A percentile compares a stretch with the other conserved stretches of the same genome.
These are phyloP conservation scores for Gallinago media DNA, from an alignment of 2,113 vertebrate species.

Conservation along the genomic window DNA sequence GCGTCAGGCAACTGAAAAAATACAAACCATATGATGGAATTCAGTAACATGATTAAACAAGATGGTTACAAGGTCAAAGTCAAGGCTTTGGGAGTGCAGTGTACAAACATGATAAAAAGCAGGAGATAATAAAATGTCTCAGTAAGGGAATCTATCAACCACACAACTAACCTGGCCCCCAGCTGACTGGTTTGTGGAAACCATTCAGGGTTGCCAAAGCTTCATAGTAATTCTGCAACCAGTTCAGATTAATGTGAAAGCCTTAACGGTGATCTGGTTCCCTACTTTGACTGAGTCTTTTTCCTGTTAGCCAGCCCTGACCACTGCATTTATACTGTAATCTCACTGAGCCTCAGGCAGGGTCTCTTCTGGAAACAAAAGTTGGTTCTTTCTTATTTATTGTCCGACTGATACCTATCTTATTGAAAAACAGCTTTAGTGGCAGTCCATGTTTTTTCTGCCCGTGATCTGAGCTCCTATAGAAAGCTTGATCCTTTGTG, in stretches of 20 bases:
- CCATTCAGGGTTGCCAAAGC: background rate
- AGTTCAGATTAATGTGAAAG: background rate
- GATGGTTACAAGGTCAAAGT: background rate
- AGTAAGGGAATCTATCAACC: background rate
- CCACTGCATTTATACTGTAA: background rate
- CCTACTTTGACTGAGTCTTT: background rate
- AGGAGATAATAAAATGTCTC: background rate
- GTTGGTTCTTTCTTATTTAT: background rate
- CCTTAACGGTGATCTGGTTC: background rate
- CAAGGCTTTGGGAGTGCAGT: background rate
- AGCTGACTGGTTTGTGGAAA: background rate
- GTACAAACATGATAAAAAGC: background rate
- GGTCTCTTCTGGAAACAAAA: background rate
- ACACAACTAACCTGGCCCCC: background rate
- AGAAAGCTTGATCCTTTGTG: background rate
- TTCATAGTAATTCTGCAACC: background rate
- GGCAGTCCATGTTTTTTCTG: background rate
- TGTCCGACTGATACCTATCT: background rate
- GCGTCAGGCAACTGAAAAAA: background rate
- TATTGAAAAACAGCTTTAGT: background rate
- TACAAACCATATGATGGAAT: background rate
- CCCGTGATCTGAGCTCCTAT: background rate
- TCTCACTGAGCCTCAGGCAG: rapidly evolving
- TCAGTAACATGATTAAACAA: background rate
- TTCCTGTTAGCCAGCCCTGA: background rate